These are phyloP conservation scores for Euphydryas editha DNA, from an alignment of 2,888 invertebrate species.

Conservation along the genomic window DNA sequence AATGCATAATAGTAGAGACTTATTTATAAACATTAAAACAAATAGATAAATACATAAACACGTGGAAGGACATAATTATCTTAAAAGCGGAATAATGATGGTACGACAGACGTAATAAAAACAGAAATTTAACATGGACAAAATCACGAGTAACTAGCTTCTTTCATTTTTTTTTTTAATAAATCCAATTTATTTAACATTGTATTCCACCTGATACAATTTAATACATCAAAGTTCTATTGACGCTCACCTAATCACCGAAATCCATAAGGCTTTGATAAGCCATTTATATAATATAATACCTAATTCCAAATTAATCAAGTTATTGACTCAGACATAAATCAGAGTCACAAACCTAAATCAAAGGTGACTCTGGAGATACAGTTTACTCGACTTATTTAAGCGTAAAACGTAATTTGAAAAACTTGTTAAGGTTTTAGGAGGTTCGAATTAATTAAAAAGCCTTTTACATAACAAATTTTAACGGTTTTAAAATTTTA, in stretches of 20 bases:
- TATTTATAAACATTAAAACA: too few species aligned
- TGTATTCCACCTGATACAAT: neutral
- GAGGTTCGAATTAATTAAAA: neutral
- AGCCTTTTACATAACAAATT: neutral
- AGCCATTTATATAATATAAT: neutral
- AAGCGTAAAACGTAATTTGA: constrained; percentile 16
- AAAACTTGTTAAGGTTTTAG: neutral
- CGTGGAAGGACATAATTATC: too few species aligned
- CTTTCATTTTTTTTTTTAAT: neutral
- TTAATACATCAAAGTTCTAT: neutral
- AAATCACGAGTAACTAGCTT: too few species aligned
- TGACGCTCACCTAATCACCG: neutral
- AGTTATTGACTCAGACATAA: constrained; percentile 5
- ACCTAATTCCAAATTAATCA: neutral
- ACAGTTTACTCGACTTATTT: constrained; percentile 11
- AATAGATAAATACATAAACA: too few species aligned
- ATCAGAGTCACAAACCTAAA: constrained; percentile 4
- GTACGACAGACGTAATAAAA: too few species aligned
- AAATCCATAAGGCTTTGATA: neutral
- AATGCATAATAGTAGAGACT: too few species aligned
- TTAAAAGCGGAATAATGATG: too few species aligned
- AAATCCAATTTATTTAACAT: too few species aligned
- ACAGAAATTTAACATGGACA: too few species aligned
- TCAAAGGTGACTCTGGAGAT: constrained; percentile 19
- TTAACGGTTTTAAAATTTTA: neutral